Conservation (phyloP, 2,113 vertebrate genomes). For the Micromys minutus region DNA sequence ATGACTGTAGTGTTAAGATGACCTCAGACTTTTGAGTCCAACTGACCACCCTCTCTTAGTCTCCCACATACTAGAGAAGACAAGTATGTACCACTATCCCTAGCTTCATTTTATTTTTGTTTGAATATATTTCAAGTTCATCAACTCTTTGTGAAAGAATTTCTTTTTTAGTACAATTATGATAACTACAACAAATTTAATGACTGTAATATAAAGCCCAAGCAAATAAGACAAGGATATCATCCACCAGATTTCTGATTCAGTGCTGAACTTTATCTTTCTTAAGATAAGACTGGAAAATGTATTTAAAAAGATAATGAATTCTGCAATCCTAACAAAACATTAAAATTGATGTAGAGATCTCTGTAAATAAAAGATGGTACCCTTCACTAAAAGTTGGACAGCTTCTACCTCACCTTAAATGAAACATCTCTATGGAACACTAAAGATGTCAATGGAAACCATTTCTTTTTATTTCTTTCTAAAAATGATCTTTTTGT, state of each 20-base stretch:
- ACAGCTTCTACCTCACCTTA: constrained; percentile 38
- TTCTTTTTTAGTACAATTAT: background rate
- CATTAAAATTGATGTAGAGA: constrained; percentile 18
- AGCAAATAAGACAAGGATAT: background rate
- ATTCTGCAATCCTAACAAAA: constrained; percentile 8
- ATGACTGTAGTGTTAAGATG: background rate
- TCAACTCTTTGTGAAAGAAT: background rate
- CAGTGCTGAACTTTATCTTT: constrained; percentile 53
- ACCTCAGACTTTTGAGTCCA: background rate
- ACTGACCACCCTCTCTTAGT: background rate
- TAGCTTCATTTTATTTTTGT: background rate
- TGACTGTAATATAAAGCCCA: background rate
- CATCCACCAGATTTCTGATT: background rate
- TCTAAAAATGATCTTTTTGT: constrained; percentile 5
- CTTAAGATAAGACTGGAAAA: constrained; percentile 35
- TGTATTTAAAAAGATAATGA: constrained; percentile 62
- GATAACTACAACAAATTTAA: background rate
- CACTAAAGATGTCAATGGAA: constrained; percentile 49
- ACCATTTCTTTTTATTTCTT: constrained; percentile 66
- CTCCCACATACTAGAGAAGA: background rate
- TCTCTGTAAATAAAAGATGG: constrained; percentile 68
- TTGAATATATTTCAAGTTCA: background rate
- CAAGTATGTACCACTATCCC: fast-evolving
- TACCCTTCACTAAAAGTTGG: constrained; percentile 48
- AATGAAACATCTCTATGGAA: constrained; percentile 41